Conservation (phyloP, 2,888 invertebrate species). For the Laspeyria flexula region DNA sequence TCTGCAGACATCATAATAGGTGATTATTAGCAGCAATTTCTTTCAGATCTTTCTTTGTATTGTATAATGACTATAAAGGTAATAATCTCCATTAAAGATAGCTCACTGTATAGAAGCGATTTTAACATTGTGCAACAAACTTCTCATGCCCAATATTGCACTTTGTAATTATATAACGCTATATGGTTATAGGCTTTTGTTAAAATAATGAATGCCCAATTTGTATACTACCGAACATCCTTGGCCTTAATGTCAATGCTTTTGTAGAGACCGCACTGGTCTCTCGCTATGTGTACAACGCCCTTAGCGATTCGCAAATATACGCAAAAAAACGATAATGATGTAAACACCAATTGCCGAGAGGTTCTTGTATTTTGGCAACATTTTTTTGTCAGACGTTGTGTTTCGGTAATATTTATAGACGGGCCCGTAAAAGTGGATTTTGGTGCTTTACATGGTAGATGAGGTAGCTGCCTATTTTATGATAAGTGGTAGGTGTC, state of each 20-base stretch:
- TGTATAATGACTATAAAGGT: too few relatives aligned
- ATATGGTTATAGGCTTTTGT: slow-evolving; percentile 72
- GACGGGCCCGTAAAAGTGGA: slow-evolving; percentile 47
- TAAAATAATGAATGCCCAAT: slow-evolving; percentile 76
- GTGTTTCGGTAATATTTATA: too few relatives aligned
- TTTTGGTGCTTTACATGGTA: slow-evolving; percentile 35
- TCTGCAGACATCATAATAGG: too few relatives aligned
- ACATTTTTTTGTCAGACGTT: slow-evolving; percentile 47
- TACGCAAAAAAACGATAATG: slow-evolving; percentile 65
- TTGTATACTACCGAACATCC: slow-evolving; percentile 68
- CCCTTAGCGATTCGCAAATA: slow-evolving; percentile 74
- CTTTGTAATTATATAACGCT: slow-evolving; percentile 71
- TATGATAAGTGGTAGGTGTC: too few relatives aligned
- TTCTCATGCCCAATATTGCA: slow-evolving; percentile 54
- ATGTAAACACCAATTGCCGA: slow-evolving; percentile 62
- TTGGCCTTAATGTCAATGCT: slow-evolving; percentile 76
- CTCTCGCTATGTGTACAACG: slow-evolving; percentile 47
- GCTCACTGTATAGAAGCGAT: slow-evolving; percentile 35
- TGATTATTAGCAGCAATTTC: too few relatives aligned
- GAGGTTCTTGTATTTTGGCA: slow-evolving; percentile 42
- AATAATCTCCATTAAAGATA: too few relatives aligned
- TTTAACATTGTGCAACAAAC: slow-evolving; percentile 56
- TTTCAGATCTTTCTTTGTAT: too few relatives aligned
- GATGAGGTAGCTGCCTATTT: too few relatives aligned
- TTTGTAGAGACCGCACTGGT: slow-evolving; percentile 63